Evolutionary conservation across 2,797 vertebrate genomes (phyloP), one percentile per base, ranked within the genome.

Genomic region (Micromesistius poutassou): DNA sequence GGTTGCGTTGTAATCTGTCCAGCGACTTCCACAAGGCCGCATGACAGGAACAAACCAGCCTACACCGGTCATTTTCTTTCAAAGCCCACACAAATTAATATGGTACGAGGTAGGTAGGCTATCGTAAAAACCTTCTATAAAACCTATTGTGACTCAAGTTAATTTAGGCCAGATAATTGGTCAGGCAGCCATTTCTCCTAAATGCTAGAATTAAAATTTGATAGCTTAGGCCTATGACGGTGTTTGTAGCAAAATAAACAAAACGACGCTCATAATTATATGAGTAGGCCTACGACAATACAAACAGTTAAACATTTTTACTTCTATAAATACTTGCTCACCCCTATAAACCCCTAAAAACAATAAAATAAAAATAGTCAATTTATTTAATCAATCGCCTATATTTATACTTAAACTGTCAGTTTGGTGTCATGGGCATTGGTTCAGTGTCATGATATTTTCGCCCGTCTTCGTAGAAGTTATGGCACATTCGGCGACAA

Each of bases 1-100:
- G 8, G 14, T 55, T 72, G 72, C 82, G 86, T 85, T 87, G 82
- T 73, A 75, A 77, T 82, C 76, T 31, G 72, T 75, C 79, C 68
- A 71, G 2, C 50, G 28, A 78, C 76, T 62, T 78, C 77, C 83
- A 30, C 75, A 71, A 30, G 68, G 30, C 68, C 68, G 68, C 68
- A 71, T 9, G 68, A 25, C 68, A 28, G 68, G 6, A 31, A 71
- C 10, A 38, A 38, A 13, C 22, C 19, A 62, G 55, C 22, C 1
- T 8, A 50, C 14, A 50, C 46, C n/a, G n/a, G 46, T 4, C 16
- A 22, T 62, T 62, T 62, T n/a, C 6, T 66, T 28, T 25, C 2
- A 68, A 68, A 25, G 1, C n/a, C n/a, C 25, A 68, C 62, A 68
- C 2, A 68, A n/a, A 62, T 2, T 62, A 55, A 55, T 19, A 55